Conservation (phyloP, 37 sponge, comb jelly and placozoan species). For the Chondrosia reniformis region DNA sequence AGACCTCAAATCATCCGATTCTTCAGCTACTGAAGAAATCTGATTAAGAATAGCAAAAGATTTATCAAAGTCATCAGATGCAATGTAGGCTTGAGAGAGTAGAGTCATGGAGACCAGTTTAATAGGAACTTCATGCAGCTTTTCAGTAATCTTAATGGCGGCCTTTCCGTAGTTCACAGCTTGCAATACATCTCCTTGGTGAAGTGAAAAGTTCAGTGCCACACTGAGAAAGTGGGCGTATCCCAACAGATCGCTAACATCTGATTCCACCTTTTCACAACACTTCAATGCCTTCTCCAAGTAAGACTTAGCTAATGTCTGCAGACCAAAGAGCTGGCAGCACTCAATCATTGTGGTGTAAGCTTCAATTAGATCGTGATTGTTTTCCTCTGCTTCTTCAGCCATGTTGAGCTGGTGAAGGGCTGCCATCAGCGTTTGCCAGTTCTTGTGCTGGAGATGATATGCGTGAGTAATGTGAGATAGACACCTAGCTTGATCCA, state of each 20-base stretch:
- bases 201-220: slow-evolving; percentile 42
- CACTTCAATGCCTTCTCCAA: slow-evolving; percentile 36
- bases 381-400: slow-evolving; percentile 55
- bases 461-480: slow-evolving; percentile 61
- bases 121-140: slow-evolving; percentile 46
- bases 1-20: slow-evolving; percentile 64
- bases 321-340: slow-evolving; percentile 53
- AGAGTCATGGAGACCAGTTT: slow-evolving; percentile 41
- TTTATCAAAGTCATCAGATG: slow-evolving; percentile 8
- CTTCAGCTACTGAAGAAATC: slow-evolving; percentile 39
- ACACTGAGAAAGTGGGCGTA: slow-evolving; percentile 56
- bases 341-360: slow-evolving; percentile 78
- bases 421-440: slow-evolving; percentile 54
- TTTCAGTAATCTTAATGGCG: slow-evolving; percentile 20
- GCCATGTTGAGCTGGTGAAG: slow-evolving; percentile 65
- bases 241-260: slow-evolving; percentile 41
- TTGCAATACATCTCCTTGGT: slow-evolving; percentile 43
- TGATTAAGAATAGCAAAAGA: slow-evolving; percentile 33
- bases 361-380: slow-evolving; percentile 73
- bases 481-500: slow-evolving; percentile 62
- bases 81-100: slow-evolving; percentile 29
- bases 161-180: slow-evolving; percentile 36
- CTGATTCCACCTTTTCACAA: slow-evolving; percentile 30
- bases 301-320: slow-evolving; percentile 36
- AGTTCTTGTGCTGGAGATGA: slow-evolving; percentile 55